A percentile compares a stretch with the other conserved stretches of the same genome.
Evolutionary conservation across 2,797 vertebrate species (phyloP).

Genomic region (Euthynnus affinis): DNA sequence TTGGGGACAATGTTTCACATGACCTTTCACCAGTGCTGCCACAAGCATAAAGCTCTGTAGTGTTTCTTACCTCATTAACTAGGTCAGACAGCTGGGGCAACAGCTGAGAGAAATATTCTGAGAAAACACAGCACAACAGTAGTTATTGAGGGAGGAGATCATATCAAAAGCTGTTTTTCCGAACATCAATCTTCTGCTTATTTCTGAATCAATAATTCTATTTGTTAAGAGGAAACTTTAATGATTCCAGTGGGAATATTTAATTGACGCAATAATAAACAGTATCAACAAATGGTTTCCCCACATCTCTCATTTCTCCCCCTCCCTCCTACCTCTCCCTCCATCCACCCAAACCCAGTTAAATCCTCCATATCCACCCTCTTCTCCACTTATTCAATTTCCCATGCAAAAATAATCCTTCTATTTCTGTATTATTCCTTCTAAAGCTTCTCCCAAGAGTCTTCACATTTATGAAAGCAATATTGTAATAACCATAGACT

Average conservation of each 20-base stretch:
- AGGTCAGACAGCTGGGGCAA: constrained; percentile 11
- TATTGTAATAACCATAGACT: too few species aligned
- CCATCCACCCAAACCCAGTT: too few species aligned
- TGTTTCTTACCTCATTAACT: constrained; percentile 47
- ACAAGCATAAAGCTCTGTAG: constrained; percentile 24
- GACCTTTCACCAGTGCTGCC: constrained; percentile 48
- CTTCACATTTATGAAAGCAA: neutral
- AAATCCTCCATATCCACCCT: neutral
- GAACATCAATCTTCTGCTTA: constrained; percentile 21
- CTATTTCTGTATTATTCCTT: neutral
- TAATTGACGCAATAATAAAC: constrained; percentile 43
- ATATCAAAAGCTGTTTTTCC: constrained; percentile 9
- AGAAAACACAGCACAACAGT: neutral
- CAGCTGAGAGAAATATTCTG: constrained; percentile 13
- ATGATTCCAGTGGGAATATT: constrained; percentile 41
- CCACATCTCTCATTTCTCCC: neutral
- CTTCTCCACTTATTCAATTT: constrained; percentile 11
- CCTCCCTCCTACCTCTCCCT: neutral
- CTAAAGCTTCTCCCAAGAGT: neutral
- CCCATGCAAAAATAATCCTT: neutral
- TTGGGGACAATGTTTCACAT: constrained; percentile 61
- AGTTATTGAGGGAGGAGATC: constrained; percentile 11
- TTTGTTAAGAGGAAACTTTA: constrained; percentile 22
- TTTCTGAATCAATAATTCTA: constrained; percentile 26
- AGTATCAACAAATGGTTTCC: constrained; percentile 22